These are phyloP conservation scores for Morelia viridis DNA, from an alignment of 2,797 vertebrate species.

Conservation along the genomic window DNA sequence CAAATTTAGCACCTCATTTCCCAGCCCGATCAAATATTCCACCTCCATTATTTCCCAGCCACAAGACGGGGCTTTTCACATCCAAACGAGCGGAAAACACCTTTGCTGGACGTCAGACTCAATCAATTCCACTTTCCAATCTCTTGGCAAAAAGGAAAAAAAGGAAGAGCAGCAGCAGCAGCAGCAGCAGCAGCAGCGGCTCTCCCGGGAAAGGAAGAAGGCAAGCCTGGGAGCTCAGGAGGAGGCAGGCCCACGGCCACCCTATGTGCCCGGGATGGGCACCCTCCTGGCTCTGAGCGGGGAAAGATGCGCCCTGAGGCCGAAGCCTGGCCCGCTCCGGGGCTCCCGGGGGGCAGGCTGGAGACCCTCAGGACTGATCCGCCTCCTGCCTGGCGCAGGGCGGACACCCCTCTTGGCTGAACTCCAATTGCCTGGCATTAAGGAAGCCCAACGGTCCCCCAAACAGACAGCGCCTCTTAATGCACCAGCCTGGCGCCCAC, in stretches of 20 bases:
- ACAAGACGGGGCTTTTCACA: slow-evolving; percentile 38
- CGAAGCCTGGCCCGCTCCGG: neutral
- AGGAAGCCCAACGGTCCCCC: neutral
- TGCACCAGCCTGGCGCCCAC: neutral
- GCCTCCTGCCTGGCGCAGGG: neutral
- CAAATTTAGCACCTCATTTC: slow-evolving; percentile 73
- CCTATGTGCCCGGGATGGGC: too few species aligned
- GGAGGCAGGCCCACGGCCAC: too few species aligned
- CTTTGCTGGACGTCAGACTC: slow-evolving; percentile 29
- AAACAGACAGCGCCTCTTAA: too few species aligned
- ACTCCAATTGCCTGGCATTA: too few species aligned
- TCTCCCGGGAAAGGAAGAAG: too few species aligned
- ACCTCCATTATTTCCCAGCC: slow-evolving; percentile 64
- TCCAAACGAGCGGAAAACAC: slow-evolving; percentile 35
- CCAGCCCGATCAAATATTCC: slow-evolving; percentile 68
- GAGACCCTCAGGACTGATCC: neutral
- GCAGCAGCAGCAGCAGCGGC: neutral
- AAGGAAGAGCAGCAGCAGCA: too few species aligned
- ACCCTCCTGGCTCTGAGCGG: neutral
- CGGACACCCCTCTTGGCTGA: too few species aligned
- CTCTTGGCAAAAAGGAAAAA: neutral
- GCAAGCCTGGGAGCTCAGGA: too few species aligned
- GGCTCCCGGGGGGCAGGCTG: neutral
- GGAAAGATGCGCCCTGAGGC: neutral
- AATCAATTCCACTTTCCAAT: slow-evolving; percentile 29